phyloP scores from a whole-genome alignment of 2,113 vertebrate genomes.

The Entelurus aequoreus region DNA sequence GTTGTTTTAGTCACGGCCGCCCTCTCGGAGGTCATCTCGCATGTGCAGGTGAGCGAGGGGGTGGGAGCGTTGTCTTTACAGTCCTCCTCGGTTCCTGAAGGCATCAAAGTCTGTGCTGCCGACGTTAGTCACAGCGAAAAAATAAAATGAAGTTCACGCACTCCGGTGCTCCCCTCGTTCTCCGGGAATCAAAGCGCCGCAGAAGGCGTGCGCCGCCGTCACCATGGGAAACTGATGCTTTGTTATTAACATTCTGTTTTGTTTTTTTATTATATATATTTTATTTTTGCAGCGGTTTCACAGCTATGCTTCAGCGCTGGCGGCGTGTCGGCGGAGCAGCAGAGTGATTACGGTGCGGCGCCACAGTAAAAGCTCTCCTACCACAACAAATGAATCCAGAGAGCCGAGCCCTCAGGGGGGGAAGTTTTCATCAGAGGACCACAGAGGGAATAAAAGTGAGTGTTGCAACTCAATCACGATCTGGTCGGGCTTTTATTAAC shows the following conservation, averaged over 20 bases:
- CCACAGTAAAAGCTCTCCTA: conserved; percentile 48
- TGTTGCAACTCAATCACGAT: conserved; percentile 48
- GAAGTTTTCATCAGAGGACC: conserved; percentile 41
- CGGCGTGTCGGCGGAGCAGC: conserved; percentile 30
- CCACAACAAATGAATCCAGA: conserved; percentile 50
- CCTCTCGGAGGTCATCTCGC: background rate
- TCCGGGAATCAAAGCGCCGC: conserved; percentile 27
- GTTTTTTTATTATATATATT: background rate
- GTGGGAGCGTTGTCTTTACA: background rate
- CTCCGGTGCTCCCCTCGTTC: conserved; percentile 16
- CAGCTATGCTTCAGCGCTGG: conserved; percentile 9
- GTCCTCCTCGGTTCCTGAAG: conserved; percentile 7
- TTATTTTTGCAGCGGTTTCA: background rate
- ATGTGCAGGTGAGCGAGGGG: conserved; percentile 2
- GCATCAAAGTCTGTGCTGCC: conserved; percentile 19
- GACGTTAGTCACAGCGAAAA: conserved; percentile 25
- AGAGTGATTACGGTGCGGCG: conserved; percentile 44
- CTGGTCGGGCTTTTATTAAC: conserved; percentile 50
- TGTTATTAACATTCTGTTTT: conserved; percentile 27
- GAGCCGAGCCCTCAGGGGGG: conserved; percentile 32
- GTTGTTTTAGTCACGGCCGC: background rate
- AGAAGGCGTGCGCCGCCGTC: conserved; percentile 14
- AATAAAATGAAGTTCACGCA: conserved; percentile 9
- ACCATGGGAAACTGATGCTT: conserved; percentile 20
- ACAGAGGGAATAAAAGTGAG: conserved; percentile 44